These are phyloP conservation scores for Proterorhinus semilunaris DNA, from an alignment of 2,113 vertebrate genomes.

Conservation along the genomic window DNA sequence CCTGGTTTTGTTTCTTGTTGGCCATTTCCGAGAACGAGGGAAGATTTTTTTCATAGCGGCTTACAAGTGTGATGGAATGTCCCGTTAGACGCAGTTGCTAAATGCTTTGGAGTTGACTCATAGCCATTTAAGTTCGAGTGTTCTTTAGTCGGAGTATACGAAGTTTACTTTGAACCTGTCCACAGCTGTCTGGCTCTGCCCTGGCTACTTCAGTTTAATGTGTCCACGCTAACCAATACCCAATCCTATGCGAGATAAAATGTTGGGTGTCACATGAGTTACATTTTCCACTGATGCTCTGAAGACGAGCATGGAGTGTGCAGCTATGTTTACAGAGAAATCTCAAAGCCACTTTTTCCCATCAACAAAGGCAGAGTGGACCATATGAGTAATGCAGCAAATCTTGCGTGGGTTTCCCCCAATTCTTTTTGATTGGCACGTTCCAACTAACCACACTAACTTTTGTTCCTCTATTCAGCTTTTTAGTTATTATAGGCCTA, in stretches of 20 bases:
- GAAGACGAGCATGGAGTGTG: slow-evolving; percentile 5
- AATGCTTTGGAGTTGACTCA: background rate
- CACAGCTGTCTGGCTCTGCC: background rate
- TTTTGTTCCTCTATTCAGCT: no score
- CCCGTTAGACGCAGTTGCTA: no score
- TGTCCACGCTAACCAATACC: background rate
- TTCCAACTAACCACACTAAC: no score
- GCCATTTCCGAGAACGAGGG: no score
- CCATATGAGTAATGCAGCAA: background rate
- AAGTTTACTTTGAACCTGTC: background rate
- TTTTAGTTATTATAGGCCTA: no score
- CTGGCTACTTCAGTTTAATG: background rate
- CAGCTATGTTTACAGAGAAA: slow-evolving; percentile 39
- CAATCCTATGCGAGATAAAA: slow-evolving; percentile 13
- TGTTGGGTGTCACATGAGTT: slow-evolving; percentile 39
- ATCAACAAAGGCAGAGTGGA: background rate
- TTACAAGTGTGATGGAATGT: no score
- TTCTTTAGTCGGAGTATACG: no score
- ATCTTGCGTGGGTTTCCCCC: background rate
- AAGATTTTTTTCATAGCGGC: no score
- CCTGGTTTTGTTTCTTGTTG: no score
- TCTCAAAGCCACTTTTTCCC: slow-evolving; percentile 36
- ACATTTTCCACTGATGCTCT: slow-evolving; percentile 46
- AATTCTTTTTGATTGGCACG: no score
- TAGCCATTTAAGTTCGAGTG: background rate